Percentiles rank a stretch among this genome's conserved stretches.
These are phyloP conservation scores for Trachelus iudaicus DNA, from an alignment of 2,888 invertebrate species.

Conservation along the genomic window DNA sequence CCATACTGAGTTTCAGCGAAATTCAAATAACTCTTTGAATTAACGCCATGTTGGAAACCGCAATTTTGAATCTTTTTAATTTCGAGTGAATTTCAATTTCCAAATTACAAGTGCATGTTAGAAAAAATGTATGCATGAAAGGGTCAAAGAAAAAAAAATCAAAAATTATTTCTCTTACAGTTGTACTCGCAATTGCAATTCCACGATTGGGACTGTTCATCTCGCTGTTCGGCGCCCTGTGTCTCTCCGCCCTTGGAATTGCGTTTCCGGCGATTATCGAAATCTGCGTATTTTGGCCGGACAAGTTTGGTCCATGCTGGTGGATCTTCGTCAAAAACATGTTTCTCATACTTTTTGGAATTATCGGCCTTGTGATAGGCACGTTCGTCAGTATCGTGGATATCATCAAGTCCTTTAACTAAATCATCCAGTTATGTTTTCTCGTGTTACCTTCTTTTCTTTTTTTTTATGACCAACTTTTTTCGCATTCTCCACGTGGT, in stretches of 20 bases:
- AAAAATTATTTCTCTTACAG: slow-evolving; percentile 68
- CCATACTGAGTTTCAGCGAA: too few relatives aligned
- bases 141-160: too few relatives aligned
- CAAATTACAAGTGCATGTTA: too few relatives aligned
- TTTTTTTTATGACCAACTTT: too few relatives aligned
- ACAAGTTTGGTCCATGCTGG: slow-evolving; percentile 67
- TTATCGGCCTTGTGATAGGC: slow-evolving; percentile 70
- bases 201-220: slow-evolving; percentile 80
- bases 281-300: slow-evolving; percentile 77
- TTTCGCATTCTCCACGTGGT: too few relatives aligned
- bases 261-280: slow-evolving; percentile 82
- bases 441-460: too few relatives aligned
- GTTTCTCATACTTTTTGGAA: slow-evolving; percentile 67
- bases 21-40: too few relatives aligned
- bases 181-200: slow-evolving; percentile 77
- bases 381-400: slow-evolving; percentile 70
- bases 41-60: too few relatives aligned
- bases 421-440: too few relatives aligned
- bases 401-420: slow-evolving; percentile 64
- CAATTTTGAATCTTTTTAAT: too few relatives aligned
- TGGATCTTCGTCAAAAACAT: slow-evolving; percentile 67
- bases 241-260: slow-evolving; percentile 78
- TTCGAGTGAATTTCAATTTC: too few relatives aligned
- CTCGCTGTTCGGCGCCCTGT: slow-evolving; percentile 80
- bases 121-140: too few relatives aligned